These are phyloP conservation scores for Gryllus longicercus DNA, from an alignment of 2,888 invertebrate genomes.

Conservation along the genomic window DNA sequence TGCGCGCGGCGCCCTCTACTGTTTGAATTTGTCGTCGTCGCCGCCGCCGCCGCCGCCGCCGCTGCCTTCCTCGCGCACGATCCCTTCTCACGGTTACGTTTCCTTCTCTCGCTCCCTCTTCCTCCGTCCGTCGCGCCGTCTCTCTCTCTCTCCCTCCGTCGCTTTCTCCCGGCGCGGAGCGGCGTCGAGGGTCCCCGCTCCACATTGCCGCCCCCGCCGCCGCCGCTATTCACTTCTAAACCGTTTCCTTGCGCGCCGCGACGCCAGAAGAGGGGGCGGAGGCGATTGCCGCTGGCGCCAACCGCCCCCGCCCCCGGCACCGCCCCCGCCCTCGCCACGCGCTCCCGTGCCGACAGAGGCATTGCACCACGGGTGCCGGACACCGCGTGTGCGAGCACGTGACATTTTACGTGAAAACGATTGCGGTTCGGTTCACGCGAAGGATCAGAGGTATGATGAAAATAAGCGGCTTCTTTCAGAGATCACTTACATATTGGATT, in stretches of 20 bases:
- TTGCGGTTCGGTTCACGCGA: no score
- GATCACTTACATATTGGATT: no score
- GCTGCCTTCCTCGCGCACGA: not conserved
- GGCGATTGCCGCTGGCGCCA: constrained; percentile 17
- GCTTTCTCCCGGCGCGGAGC: not conserved
- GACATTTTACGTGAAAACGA: no score
- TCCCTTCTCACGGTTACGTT: not conserved
- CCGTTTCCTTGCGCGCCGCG: constrained; percentile 7
- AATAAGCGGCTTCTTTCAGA: no score
- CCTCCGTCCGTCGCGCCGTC: not conserved
- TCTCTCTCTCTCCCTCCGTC: not conserved
- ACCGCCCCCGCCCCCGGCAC: not conserved
- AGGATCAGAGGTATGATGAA: no score
- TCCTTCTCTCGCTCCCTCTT: not conserved
- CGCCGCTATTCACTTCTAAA: constrained; percentile 1
- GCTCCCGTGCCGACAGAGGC: not conserved
- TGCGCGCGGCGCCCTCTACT: constrained; percentile 20
- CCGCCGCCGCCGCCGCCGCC: not conserved
- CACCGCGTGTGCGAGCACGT: no score
- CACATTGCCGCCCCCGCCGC: not conserved
- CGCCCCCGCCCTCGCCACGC: not conserved
- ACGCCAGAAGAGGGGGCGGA: not conserved
- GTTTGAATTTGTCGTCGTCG: constrained; percentile 27
- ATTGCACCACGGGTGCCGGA: no score
- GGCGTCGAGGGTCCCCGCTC: no score